Conservation (phyloP, 2,797 vertebrate genomes). For the Enteromius trimaculatus region DNA sequence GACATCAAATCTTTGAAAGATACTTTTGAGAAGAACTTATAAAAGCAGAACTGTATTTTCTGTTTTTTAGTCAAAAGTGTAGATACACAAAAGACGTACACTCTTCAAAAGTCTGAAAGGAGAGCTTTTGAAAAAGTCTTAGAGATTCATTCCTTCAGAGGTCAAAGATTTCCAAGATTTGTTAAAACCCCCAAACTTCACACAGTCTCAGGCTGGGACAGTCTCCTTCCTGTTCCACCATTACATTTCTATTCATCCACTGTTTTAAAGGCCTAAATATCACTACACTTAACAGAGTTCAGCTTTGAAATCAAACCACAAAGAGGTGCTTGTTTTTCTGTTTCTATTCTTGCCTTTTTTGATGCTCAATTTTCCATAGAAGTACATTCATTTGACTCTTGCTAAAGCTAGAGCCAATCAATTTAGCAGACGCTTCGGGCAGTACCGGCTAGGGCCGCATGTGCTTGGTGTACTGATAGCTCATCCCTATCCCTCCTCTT, state of each 20-base stretch:
- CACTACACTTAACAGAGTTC: background rate
- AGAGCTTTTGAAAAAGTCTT: background rate
- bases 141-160: background rate
- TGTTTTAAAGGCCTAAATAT: background rate
- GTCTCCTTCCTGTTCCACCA: background rate
- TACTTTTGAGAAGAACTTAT: background rate
- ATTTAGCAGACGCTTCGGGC: slow-evolving; percentile 36
- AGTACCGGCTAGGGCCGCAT: background rate
- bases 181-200: slow-evolving; percentile 7
- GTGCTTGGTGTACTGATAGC: slow-evolving; percentile 29
- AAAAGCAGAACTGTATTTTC: slow-evolving; percentile 1
- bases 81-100: background rate
- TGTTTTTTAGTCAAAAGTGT: background rate
- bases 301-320: slow-evolving; percentile 11
- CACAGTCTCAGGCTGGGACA: background rate
- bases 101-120: background rate
- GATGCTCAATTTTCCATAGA: slow-evolving; percentile 11
- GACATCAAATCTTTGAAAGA: slow-evolving; percentile 27
- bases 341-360: slow-evolving; percentile 14
- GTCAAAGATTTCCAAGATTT: background rate
- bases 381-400: slow-evolving; percentile 24
- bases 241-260: slow-evolving; percentile 20
- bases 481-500: background rate
- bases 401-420: slow-evolving; percentile 40
- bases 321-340: background rate